Conservation (phyloP, 2,888 invertebrate species). For the Stenodema calcarata region DNA sequence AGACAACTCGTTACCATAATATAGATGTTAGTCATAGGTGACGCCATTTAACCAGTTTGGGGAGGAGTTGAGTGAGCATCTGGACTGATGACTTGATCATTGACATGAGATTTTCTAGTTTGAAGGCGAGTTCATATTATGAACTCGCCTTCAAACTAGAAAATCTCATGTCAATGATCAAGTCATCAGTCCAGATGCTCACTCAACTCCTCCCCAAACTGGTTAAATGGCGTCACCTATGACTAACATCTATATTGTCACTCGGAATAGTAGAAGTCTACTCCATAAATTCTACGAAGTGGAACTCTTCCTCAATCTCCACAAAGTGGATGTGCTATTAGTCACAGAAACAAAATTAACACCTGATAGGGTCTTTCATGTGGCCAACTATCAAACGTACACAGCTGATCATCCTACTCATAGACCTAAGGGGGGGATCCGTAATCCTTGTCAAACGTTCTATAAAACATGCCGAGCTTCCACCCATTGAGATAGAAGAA, state of each 20-base stretch:
- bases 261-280: conserved; percentile 8
- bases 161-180: neutral
- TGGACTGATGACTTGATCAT: neutral
- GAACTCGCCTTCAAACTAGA: no score
- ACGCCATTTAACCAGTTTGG: no score
- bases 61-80: no score
- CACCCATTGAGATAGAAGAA: neutral
- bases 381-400: neutral
- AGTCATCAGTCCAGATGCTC: neutral
- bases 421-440: neutral
- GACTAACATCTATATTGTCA: no score
- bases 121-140: no score
- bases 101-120: neutral
- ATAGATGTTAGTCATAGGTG: no score
- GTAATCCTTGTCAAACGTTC: neutral
- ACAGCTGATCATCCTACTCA: neutral
- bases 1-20: no score
- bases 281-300: neutral
- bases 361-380: neutral
- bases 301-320: neutral
- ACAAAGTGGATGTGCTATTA: neutral
- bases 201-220: no score
- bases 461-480: neutral
- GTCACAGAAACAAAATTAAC: no score
- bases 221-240: no score